Evolutionary conservation across 2,797 vertebrate genomes (phyloP).

Genomic region (Taenioides sp.): DNA sequence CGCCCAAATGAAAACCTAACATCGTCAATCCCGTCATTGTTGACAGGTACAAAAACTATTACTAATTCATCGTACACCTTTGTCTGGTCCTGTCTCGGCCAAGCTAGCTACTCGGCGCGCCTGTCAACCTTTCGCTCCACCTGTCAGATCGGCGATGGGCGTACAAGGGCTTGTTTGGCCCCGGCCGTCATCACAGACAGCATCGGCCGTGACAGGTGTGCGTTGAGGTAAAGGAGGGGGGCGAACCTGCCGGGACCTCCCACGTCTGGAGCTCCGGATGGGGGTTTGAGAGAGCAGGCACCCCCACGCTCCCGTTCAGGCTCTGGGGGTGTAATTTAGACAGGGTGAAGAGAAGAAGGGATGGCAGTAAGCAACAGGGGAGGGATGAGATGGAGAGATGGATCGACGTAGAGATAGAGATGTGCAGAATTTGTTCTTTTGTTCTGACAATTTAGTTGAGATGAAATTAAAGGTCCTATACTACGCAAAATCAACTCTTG

Average conservation of each 20-base stretch:
- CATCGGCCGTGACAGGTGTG: constrained; percentile 85
- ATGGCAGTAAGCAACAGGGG: constrained; percentile 5
- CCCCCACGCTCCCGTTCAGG: constrained; percentile 31
- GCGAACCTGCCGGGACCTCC: constrained; percentile 46
- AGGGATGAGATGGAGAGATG: background rate
- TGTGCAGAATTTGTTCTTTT: background rate
- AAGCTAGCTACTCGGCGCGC: constrained; percentile 76
- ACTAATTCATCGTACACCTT: constrained; percentile 91
- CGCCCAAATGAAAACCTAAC: constrained; percentile 11
- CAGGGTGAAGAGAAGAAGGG: background rate
- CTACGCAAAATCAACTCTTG: too few relatives aligned
- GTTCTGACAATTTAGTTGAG: background rate
- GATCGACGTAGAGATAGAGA: too few relatives aligned
- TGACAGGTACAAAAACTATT: constrained; percentile 85
- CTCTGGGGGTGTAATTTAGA: constrained; percentile 72
- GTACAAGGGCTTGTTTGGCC: constrained; percentile 85
- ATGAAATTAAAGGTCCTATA: background rate
- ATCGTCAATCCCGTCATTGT: constrained; percentile 65
- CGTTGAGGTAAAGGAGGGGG: constrained; percentile 57
- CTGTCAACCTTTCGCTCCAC: constrained; percentile 86
- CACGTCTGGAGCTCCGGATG: constrained; percentile 34
- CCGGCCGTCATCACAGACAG: constrained; percentile 81
- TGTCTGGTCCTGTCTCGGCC: constrained; percentile 79
- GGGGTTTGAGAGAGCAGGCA: constrained; percentile 35
- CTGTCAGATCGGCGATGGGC: constrained; percentile 89